Evolutionary conservation across 2,113 vertebrate genomes (phyloP), one percentile per base, ranked within the genome.

Genomic region (Brachyhypopomus gauderio): DNA sequence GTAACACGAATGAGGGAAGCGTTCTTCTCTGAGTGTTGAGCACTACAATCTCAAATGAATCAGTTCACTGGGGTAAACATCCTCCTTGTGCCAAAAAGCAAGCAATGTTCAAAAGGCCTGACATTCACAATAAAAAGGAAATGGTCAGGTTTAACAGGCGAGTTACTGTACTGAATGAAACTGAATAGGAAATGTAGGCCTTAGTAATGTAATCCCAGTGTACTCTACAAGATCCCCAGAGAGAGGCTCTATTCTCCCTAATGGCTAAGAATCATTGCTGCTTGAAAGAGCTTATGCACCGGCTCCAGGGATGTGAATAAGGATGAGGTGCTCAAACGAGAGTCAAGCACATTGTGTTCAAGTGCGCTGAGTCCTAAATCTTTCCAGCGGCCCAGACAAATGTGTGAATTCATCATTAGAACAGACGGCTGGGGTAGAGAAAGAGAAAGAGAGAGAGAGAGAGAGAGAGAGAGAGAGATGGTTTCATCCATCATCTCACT

Each of bases 231-330:
- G 34, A 12, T 56, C 41, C 30, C n/a, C 12, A 60, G 56, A 81
- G 83, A 48, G 67, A 59, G 78, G 73, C 59, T 81, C 80, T 19
- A 36, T 72, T 63, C 1, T 69, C 22, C 80, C 75, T 6, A 59
- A 52, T 22, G 76, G 72, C 41, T 36, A 71, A 89, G 55, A 88
- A 86, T 85, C 83, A 73, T 77, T 8, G 79, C 75, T 60, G n/a
- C 75, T 88, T 81, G 83, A 72, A 86, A 87, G 86, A 70, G 52
- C 67, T 80, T 83, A 71, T 11, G 19, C 74, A 38, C 60, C 71
- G 38, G 71, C 58, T 36, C 30, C 30, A 77, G 77, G 63, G 45
- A 80, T 22, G 58, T 73, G 63, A 45, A 73, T 56, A 41, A 48
- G 52, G 34, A 79, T 59, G 66, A 79, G 55, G 20, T 34, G 19